Evolutionary conservation across 2,888 invertebrate species (phyloP).

Genomic region (Coecobrya sp.): DNA sequence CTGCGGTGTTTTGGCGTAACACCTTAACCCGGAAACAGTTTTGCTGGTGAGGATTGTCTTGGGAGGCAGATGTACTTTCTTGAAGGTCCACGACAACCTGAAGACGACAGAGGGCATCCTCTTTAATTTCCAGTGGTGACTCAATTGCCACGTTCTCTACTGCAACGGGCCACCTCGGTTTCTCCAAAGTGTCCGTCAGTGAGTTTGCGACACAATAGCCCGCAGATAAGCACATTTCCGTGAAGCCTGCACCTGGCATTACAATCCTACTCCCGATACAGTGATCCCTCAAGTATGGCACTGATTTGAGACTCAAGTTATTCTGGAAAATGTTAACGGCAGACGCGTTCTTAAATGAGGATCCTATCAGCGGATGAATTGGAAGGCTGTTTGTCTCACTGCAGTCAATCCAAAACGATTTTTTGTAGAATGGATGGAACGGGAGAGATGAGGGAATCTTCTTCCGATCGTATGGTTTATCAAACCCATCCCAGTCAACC

Average conservation of each 20-base stretch:
- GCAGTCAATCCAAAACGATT: conserved; percentile 32
- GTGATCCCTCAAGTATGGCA: conserved; percentile 37
- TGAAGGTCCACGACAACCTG: conserved; percentile 14
- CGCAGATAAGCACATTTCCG: conserved; percentile 39
- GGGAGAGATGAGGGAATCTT: conserved; percentile 12
- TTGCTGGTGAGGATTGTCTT: too few relatives aligned
- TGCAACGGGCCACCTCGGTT: neutral
- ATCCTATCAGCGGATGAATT: conserved; percentile 64
- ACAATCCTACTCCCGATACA: conserved; percentile 14
- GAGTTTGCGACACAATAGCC: conserved; percentile 4
- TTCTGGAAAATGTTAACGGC: conserved; percentile 49
- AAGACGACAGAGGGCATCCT: neutral
- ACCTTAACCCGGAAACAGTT: neutral
- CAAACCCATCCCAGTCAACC: conserved; percentile 66
- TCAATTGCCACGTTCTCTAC: neutral
- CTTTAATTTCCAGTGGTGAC: conserved; percentile 16
- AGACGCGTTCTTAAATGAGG: neutral
- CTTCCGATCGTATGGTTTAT: conserved; percentile 31
- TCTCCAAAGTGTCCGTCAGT: neutral
- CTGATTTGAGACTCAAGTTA: neutral
- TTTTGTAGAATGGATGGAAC: conserved; percentile 63
- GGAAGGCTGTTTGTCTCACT: neutral
- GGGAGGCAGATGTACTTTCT: too few relatives aligned
- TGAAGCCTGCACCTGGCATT: conserved; percentile 41
- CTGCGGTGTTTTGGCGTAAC: neutral